Base-by-base conservation (phyloP, 2,888 invertebrate species). In the Agrochola litura region DNA sequence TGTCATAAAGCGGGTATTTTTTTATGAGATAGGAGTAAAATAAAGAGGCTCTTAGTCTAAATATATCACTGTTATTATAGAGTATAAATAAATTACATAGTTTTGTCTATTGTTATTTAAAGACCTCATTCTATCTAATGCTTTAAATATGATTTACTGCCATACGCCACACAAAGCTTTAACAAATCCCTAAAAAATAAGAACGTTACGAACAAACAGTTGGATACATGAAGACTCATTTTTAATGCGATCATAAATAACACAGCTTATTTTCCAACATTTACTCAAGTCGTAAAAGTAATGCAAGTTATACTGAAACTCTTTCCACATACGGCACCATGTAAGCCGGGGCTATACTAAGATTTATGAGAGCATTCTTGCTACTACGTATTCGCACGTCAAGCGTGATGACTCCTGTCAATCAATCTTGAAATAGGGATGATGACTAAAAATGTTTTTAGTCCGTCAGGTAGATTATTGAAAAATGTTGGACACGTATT, bases 351-450 rank as follows among this genome's bases (percentile, higher is more conserved):
- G 81, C 79, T 86, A 79, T 77, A 83, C 77, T 83, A 95, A 95
- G 95, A 96, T 96, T 96, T 95, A 96, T 94, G 95, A 90, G 91
- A 91, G 87, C 91, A 92, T 93, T 92, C 91, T 75, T 91, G 92
- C 92, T 93, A 91, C 89, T 88, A 90, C 91, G 90, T 92, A 91
- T 92, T 92, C 89, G 86, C 92, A 90, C 93, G 91, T 94, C 94
- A 92, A 90, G 90, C 91, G 90, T 92, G 93, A 95, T 94, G 94
- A 93, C 93, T 95, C 91, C 92, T 95, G 95, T 94, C 95, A 93
- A 94, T 95, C 95, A 95, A 94, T 93, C 92, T 90, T 89, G 83
- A 93, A 94, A 94, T 46, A 46, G 46, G 46, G 14, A 12, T 46
- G 46, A 46, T 14, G 14, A 14, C 46, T 46, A 14, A 14, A 14